Evolutionary conservation across 2,113 vertebrate species (phyloP).

Genomic region (Phyllostomus discolor): DNA sequence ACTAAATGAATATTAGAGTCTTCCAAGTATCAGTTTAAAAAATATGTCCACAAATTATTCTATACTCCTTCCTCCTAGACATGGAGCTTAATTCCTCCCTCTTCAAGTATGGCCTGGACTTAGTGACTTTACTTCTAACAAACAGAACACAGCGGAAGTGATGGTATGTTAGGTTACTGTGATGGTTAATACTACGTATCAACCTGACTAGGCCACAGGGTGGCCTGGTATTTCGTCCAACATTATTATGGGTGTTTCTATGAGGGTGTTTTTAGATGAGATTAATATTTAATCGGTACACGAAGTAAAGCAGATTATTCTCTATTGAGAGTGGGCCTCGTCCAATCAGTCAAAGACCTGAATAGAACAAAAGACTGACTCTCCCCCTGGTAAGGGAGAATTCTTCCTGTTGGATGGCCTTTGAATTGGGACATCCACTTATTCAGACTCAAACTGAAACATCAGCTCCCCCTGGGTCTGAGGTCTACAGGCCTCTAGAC

Average conservation of each 20-base stretch:
- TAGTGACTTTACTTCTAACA: background rate
- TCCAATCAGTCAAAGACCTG: background rate
- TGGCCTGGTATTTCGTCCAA: background rate
- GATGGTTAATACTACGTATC: background rate
- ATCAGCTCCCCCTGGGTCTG: background rate
- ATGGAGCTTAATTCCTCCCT: background rate
- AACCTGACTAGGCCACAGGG: background rate
- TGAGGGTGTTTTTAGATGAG: background rate
- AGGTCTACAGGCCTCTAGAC: no score
- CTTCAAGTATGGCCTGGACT: background rate
- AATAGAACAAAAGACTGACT: background rate
- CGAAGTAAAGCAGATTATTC: background rate
- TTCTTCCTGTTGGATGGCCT: background rate
- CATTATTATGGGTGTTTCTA: background rate
- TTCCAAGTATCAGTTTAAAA: background rate
- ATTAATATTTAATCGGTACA: background rate
- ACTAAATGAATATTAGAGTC: background rate
- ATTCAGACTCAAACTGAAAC: background rate
- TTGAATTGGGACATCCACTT: background rate
- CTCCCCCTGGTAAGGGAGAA: background rate
- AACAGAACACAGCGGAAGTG: background rate
- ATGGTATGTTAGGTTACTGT: background rate
- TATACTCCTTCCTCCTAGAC: background rate
- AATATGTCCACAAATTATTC: background rate
- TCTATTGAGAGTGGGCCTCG: background rate